Evolutionary conservation across 1,140 invertebrate species (phyloP).

Genomic region (Heliconius nattereri): DNA sequence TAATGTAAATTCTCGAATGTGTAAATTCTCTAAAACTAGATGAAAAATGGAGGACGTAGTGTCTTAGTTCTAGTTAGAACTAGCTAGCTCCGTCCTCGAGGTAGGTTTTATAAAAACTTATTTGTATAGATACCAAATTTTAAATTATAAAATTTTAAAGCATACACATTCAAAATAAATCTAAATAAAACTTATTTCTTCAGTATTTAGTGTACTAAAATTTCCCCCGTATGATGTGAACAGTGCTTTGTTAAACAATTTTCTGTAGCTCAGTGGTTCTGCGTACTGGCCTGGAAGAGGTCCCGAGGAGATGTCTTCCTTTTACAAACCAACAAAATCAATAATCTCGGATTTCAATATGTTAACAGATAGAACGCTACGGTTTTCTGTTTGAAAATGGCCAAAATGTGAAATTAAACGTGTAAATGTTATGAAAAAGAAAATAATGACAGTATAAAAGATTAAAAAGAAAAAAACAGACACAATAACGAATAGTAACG

Average conservation of each 20-base stretch:
- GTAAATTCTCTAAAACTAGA: too few relatives aligned
- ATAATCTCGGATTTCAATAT: conserved; percentile 16
- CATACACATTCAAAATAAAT: neutral
- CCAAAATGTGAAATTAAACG: neutral
- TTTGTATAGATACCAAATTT: too few relatives aligned
- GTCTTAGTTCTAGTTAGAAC: too few relatives aligned
- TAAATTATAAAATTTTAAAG: neutral
- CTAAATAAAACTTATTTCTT: neutral
- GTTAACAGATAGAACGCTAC: neutral
- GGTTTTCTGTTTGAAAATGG: neutral
- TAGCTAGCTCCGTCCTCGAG: too few relatives aligned
- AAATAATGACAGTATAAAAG: too few relatives aligned
- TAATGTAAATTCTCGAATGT: too few relatives aligned
- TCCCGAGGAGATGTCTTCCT: conserved; percentile 28
- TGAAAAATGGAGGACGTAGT: too few relatives aligned
- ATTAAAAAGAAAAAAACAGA: too few relatives aligned
- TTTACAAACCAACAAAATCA: conserved; percentile 25
- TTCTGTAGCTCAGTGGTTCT: conserved; percentile 23
- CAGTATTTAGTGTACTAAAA: neutral
- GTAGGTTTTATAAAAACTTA: too few relatives aligned
- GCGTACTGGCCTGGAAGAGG: conserved; percentile 30
- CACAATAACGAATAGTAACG: too few relatives aligned
- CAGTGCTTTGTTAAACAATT: conserved; percentile 28
- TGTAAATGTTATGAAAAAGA: neutral
- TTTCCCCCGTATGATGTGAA: neutral